phyloP scores from a whole-genome alignment of 2,797 vertebrate species.

The Ctenosaura bakeri region DNA sequence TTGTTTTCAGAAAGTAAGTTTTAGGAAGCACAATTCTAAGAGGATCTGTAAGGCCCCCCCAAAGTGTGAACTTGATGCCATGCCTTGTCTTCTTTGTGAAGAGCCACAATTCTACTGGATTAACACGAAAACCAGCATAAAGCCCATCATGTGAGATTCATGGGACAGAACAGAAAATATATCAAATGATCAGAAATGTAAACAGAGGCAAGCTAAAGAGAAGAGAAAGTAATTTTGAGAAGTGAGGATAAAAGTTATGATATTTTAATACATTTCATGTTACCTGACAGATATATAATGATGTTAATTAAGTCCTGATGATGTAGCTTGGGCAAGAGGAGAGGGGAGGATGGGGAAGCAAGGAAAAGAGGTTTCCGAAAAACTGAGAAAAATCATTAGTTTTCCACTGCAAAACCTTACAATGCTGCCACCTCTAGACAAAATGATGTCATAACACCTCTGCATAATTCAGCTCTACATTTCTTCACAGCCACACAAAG shows the following conservation, averaged over 20 bases:
- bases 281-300: constrained; percentile 56
- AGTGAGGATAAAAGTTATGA: constrained; percentile 34
- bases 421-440: constrained; percentile 84
- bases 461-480: rapidly evolving
- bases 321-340: neutral
- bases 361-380: constrained; percentile 27
- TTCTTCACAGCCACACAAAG: constrained; percentile 37
- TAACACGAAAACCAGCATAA: constrained; percentile 21
- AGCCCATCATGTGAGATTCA: constrained; percentile 27
- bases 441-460: neutral
- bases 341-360: neutral
- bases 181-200: constrained; percentile 61
- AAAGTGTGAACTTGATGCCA: constrained; percentile 9
- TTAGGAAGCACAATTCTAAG: neutral
- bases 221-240: constrained; percentile 54
- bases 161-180: constrained; percentile 53
- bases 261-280: constrained; percentile 66
- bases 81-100: constrained; percentile 13
- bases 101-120: constrained; percentile 3
- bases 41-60: constrained; percentile 9
- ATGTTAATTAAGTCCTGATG: constrained; percentile 49
- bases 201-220: constrained; percentile 41
- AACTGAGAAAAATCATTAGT: rapidly evolving
- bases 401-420: constrained; percentile 70
- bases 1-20: constrained; percentile 12